These are phyloP conservation scores for Halcyon chelicuti DNA, from an alignment of 2,797 vertebrate species.

Conservation along the genomic window DNA sequence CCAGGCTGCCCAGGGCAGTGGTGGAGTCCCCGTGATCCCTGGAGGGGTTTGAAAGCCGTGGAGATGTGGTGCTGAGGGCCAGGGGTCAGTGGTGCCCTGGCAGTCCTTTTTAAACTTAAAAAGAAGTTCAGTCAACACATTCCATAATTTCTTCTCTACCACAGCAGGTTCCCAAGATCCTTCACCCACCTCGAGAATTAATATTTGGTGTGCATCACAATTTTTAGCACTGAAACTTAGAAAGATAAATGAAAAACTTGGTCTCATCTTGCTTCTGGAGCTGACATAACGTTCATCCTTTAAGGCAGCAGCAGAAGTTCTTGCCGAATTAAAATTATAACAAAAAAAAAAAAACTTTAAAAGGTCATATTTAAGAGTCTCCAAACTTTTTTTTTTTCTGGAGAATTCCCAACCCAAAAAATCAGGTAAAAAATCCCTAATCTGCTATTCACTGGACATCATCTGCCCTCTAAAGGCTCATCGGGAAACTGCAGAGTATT, in stretches of 20 bases:
- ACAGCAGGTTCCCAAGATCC: background rate
- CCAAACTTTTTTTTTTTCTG: too few species aligned
- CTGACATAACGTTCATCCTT: background rate
- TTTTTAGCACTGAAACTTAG: background rate
- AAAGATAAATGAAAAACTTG: background rate
- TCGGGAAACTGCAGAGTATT: background rate
- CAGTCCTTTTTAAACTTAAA: background rate
- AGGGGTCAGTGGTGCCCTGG: background rate
- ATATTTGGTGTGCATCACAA: background rate
- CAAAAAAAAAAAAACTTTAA: background rate
- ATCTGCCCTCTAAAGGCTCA: conserved; percentile 74
- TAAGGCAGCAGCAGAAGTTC: background rate
- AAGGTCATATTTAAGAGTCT: fast-evolving
- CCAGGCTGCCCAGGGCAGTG: background rate
- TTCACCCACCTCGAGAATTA: background rate
- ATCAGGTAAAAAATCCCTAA: fast-evolving
- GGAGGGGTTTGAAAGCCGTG: background rate
- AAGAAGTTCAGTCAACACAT: conserved; percentile 4
- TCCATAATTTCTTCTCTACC: background rate
- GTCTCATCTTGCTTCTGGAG: background rate
- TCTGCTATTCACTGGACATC: background rate
- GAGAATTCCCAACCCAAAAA: fast-evolving
- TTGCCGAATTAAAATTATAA: background rate
- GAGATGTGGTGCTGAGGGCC: background rate
- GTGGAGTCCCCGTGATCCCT: background rate